Evolutionary conservation across 2,113 vertebrate species (phyloP).

Genomic region (Peromyscus leucopus): DNA sequence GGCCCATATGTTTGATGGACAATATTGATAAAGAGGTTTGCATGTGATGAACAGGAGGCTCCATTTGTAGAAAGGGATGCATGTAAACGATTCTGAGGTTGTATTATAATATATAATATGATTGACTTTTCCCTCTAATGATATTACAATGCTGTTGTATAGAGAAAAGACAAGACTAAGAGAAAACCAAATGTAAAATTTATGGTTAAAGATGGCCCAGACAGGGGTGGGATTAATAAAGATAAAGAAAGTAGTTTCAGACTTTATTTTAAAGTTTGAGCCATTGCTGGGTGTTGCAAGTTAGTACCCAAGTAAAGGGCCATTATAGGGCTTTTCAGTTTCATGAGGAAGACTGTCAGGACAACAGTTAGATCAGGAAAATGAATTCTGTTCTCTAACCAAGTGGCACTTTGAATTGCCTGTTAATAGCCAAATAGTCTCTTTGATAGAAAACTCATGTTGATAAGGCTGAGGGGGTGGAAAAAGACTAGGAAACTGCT

Average conservation of each 20-base stretch:
- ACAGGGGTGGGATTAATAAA: background rate
- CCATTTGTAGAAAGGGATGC: background rate
- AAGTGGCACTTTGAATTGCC: background rate
- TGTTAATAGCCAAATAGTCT: background rate
- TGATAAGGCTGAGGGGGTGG: fast-evolving
- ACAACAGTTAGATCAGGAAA: background rate
- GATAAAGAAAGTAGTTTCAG: background rate
- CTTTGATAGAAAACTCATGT: background rate
- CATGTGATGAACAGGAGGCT: background rate
- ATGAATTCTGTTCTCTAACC: background rate
- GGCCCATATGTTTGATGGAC: background rate
- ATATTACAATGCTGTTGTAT: background rate
- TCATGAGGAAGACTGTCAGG: background rate
- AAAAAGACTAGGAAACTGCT: background rate
- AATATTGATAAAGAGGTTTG: background rate
- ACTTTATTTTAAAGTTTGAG: background rate
- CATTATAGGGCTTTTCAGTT: background rate
- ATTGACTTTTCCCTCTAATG: background rate
- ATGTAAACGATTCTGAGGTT: background rate
- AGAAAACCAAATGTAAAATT: background rate
- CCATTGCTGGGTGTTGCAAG: background rate
- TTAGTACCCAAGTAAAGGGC: background rate
- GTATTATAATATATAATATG: background rate
- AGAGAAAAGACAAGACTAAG: background rate
- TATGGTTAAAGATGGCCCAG: background rate